A percentile compares a stretch with the other conserved stretches of the same genome.
These are phyloP conservation scores for Probosciger aterrimus DNA, from an alignment of 2,113 vertebrate species.

Conservation along the genomic window DNA sequence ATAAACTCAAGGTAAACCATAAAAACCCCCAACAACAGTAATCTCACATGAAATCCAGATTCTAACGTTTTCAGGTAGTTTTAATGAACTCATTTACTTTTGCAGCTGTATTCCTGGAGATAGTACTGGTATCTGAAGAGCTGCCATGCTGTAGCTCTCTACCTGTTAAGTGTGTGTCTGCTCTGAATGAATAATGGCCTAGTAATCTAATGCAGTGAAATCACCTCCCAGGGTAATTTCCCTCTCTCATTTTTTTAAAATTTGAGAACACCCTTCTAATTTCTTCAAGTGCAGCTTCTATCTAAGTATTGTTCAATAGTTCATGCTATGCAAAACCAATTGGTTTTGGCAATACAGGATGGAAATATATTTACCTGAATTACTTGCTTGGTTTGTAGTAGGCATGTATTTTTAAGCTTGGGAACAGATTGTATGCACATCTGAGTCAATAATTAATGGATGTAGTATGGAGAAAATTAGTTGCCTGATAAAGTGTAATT, in stretches of 20 bases:
- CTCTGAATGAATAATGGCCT: neutral
- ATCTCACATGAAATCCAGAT: neutral
- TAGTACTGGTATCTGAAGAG: neutral
- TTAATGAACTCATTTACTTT: neutral
- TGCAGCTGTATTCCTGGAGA: neutral
- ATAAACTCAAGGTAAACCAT: neutral
- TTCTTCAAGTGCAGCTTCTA: neutral
- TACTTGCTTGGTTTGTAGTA: neutral
- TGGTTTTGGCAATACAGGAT: neutral
- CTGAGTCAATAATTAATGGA: neutral
- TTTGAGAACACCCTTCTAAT: neutral
- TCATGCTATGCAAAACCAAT: neutral
- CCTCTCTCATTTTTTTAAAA: neutral
- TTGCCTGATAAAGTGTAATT: slow-evolving; percentile 24
- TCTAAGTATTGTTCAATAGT: neutral
- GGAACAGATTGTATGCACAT: neutral
- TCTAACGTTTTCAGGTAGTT: neutral
- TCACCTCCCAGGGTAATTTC: neutral
- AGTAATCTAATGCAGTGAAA: neutral
- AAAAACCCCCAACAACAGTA: neutral
- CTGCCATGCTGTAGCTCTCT: neutral
- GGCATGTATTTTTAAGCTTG: neutral
- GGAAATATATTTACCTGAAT: neutral
- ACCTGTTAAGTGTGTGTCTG: neutral
- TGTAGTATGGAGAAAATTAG: neutral